Evolutionary conservation across 1,140 invertebrate species (phyloP).

Genomic region (Pygmarrhopalites habei): DNA sequence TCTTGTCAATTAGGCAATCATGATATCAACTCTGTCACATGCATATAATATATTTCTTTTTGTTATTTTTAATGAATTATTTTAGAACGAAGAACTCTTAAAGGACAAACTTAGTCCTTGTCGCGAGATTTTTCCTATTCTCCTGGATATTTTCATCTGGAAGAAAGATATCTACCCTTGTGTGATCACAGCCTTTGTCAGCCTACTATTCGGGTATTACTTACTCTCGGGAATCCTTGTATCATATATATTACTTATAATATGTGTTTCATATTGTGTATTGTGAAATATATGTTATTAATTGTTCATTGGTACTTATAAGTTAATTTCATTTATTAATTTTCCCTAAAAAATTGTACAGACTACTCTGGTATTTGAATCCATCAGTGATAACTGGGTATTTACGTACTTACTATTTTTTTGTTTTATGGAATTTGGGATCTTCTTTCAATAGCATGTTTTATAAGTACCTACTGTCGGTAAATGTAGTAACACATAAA

Average conservation of each 20-base stretch:
- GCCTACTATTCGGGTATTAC: slow-evolving; percentile 29
- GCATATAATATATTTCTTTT: no score
- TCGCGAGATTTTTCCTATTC: slow-evolving; percentile 32
- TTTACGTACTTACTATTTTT: slow-evolving; percentile 2
- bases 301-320: no score
- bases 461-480: no score
- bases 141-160: slow-evolving; percentile 38
- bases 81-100: slow-evolving; percentile 34
- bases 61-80: no score
- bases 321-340: slow-evolving; percentile 2
- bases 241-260: slow-evolving; percentile 1
- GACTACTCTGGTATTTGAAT: slow-evolving; percentile 22
- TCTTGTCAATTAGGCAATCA: no score
- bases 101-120: slow-evolving; percentile 34
- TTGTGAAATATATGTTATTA: no score
- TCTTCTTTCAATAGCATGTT: slow-evolving; percentile 64
- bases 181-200: slow-evolving; percentile 23
- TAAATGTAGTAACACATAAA: no score
- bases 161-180: slow-evolving; percentile 31
- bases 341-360: neutral
- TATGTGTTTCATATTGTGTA: neutral
- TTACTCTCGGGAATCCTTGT: no score
- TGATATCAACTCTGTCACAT: no score
- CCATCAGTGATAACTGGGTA: slow-evolving; percentile 24
- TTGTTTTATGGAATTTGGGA: slow-evolving; percentile 64